Conservation (phyloP, 2,113 vertebrate genomes). For the Crypturellus undulatus region DNA sequence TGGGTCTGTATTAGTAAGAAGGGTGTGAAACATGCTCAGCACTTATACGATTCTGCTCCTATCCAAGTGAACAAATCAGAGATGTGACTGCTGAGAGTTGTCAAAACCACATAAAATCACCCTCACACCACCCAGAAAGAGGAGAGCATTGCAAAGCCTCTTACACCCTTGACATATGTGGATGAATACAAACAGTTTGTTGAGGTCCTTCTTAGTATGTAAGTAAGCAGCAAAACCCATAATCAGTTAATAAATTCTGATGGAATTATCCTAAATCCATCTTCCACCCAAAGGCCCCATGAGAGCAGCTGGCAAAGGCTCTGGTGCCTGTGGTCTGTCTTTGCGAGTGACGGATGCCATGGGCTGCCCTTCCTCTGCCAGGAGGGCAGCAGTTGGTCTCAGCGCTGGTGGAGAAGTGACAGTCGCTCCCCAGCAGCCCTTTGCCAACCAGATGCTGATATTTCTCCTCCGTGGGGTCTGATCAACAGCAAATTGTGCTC, state of each 20-base stretch:
- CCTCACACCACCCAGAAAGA: not conserved
- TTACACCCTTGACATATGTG: rapidly evolving
- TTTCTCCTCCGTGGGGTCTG: not conserved
- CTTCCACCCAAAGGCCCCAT: not conserved
- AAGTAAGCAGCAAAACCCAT: not conserved
- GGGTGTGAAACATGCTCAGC: rapidly evolving
- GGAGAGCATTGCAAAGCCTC: not conserved
- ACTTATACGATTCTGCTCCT: not conserved
- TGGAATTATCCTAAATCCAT: not conserved
- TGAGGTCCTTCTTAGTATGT: not conserved
- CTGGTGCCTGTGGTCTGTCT: not conserved
- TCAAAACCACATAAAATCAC: not conserved
- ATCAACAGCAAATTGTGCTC: not conserved
- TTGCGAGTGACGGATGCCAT: rapidly evolving
- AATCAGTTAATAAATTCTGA: not conserved
- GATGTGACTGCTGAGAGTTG: not conserved
- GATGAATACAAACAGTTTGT: not conserved
- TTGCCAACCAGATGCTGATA: not conserved
- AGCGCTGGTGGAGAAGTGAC: not conserved
- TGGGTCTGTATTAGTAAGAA: not conserved
- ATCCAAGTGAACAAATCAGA: not conserved
- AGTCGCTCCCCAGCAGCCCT: rapidly evolving
- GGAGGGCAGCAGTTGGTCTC: not conserved
- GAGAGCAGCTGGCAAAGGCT: not conserved
- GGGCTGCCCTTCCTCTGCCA: not conserved